These are phyloP conservation scores for Onchidella celtica DNA, from an alignment of 2,888 invertebrate species.

Conservation along the genomic window DNA sequence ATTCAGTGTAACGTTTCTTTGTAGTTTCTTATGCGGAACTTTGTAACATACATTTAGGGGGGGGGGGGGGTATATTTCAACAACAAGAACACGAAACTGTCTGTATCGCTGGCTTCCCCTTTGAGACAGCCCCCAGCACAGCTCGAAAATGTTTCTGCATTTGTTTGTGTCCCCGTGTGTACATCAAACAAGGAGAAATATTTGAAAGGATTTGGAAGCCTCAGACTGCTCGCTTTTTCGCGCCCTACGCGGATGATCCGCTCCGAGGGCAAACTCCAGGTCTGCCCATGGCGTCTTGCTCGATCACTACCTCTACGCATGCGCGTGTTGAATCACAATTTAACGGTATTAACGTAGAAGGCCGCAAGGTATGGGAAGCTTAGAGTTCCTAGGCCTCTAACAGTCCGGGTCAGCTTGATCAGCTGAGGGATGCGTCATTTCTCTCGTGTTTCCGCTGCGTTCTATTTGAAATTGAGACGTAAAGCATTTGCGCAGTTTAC, in stretches of 20 bases:
- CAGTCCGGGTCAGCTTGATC: background rate
- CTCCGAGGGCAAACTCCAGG: background rate
- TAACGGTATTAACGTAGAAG: background rate
- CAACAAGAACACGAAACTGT: too few species aligned
- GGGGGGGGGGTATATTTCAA: too few species aligned
- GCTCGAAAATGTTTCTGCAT: too few species aligned
- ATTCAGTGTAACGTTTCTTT: too few species aligned
- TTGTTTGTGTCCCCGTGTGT: background rate
- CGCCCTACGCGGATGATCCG: background rate
- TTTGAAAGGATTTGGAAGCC: slow-evolving; percentile 9
- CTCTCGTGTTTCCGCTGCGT: too few species aligned
- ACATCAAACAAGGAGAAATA: background rate
- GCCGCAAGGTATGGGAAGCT: background rate
- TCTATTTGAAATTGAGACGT: too few species aligned
- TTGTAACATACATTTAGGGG: too few species aligned
- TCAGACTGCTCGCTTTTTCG: background rate
- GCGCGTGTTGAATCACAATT: background rate
- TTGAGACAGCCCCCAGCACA: background rate
- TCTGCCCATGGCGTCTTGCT: background rate
- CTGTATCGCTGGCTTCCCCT: background rate
- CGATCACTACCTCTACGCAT: background rate
- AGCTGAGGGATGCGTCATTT: background rate
- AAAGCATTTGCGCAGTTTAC: too few species aligned
- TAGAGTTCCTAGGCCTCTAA: background rate
- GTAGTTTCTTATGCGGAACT: too few species aligned